Conservation (phyloP, 2,797 vertebrate genomes). For the Xyrichtys novacula region DNA sequence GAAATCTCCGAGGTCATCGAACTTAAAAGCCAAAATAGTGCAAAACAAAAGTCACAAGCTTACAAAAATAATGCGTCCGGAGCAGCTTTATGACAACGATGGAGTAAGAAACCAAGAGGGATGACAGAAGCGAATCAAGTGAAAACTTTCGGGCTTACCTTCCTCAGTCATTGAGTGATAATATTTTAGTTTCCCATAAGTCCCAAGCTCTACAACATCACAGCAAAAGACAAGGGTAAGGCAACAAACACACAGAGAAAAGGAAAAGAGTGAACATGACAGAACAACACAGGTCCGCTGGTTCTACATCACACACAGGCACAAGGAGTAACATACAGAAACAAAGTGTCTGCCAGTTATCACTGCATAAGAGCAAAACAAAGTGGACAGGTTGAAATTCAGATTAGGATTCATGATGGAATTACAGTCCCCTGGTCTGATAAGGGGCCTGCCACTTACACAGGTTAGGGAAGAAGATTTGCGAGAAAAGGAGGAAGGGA, state of each 20-base stretch:
- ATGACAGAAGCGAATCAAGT: slow-evolving; percentile 70
- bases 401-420: slow-evolving; percentile 53
- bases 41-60: slow-evolving; percentile 64
- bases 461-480: slow-evolving; percentile 40
- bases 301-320: slow-evolving; percentile 65
- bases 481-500: slow-evolving; percentile 6
- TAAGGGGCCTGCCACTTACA: slow-evolving; percentile 35
- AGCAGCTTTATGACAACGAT: slow-evolving; percentile 48
- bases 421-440: slow-evolving; percentile 25
- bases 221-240: slow-evolving; percentile 99
- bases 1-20: slow-evolving; percentile 87
- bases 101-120: slow-evolving; percentile 53
- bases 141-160: slow-evolving; percentile 95
- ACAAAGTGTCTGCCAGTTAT: slow-evolving; percentile 56
- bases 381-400: slow-evolving; percentile 37
- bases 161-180: slow-evolving; percentile 99
- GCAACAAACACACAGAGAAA: slow-evolving; percentile 90
- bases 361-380: slow-evolving; percentile 76
- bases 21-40: slow-evolving; percentile 64
- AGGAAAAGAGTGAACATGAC: slow-evolving; percentile 81
- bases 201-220: slow-evolving; percentile 99
- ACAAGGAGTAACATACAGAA: slow-evolving; percentile 54
- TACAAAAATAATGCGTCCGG: slow-evolving; percentile 31
- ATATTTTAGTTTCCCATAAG: slow-evolving; percentile 99
- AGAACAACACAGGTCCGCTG: slow-evolving; percentile 71